A percentile compares a stretch with the other conserved stretches of the same genome.
Evolutionary conservation across 2,888 invertebrate genomes (phyloP).

Genomic region (Quadriops clusia): DNA sequence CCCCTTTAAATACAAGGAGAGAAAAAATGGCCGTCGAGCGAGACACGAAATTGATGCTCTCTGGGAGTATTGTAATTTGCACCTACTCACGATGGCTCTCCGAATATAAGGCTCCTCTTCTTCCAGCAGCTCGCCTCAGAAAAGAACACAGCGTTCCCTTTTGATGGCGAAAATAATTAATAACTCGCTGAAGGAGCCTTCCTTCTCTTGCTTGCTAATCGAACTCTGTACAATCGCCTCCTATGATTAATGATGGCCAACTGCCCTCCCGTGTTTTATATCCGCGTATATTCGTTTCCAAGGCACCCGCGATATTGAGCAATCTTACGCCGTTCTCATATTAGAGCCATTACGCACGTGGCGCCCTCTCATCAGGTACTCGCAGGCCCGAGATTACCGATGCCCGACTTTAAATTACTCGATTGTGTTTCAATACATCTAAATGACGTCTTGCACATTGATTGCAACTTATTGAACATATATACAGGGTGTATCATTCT

Average conservation of each 20-base stretch:
- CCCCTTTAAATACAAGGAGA: too few species aligned
- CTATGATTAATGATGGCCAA: conserved; percentile 31
- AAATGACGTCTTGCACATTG: too few species aligned
- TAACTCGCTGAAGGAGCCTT: conserved; percentile 26
- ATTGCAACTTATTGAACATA: too few species aligned
- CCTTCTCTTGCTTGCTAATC: conserved; percentile 32
- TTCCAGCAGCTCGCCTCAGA: conserved; percentile 22
- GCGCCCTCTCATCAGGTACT: conserved; percentile 14
- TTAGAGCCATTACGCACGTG: conserved; percentile 15
- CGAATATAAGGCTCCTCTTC: too few species aligned
- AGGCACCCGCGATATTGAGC: conserved; percentile 12
- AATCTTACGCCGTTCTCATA: conserved; percentile 14
- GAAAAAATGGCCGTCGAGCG: too few species aligned
- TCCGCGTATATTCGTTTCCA: too few species aligned
- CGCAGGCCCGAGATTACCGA: too few species aligned
- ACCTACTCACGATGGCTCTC: conserved; percentile 27
- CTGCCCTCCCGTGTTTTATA: conserved; percentile 19
- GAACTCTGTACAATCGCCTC: conserved; percentile 32
- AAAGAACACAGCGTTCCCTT: conserved; percentile 24
- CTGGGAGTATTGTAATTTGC: conserved; percentile 25
- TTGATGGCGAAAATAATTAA: conserved; percentile 34
- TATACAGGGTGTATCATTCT: too few species aligned
- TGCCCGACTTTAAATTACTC: too few species aligned
- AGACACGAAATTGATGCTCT: conserved; percentile 27
- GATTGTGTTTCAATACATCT: too few species aligned